These are phyloP conservation scores for Smittia aterrima DNA, from an alignment of 2,888 invertebrate species.

Conservation along the genomic window DNA sequence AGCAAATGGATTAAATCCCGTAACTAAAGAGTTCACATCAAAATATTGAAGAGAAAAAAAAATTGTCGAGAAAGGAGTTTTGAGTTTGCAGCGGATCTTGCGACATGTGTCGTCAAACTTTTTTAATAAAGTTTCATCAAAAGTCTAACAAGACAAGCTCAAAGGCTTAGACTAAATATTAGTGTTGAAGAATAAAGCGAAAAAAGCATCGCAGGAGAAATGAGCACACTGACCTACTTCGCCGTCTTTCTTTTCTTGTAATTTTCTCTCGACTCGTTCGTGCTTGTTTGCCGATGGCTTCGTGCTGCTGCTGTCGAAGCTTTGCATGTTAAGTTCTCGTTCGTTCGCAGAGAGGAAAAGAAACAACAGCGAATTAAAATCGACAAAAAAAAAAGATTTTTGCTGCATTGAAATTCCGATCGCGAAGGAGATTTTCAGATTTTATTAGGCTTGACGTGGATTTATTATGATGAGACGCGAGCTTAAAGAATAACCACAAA, in stretches of 20 bases:
- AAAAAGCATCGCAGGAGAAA: slow-evolving; percentile 8
- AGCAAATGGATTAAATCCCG: no score
- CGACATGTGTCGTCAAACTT: no score
- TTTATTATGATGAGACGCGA: background rate
- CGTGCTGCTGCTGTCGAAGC: slow-evolving; percentile 18
- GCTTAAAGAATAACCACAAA: slow-evolving; percentile 1
- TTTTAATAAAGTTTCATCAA: background rate
- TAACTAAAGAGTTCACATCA: no score
- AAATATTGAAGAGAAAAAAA: no score
- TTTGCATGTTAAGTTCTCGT: slow-evolving; percentile 15
- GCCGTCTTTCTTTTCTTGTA: background rate
- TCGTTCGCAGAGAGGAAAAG: background rate
- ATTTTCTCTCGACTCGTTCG: slow-evolving; percentile 15
- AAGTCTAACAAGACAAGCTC: background rate
- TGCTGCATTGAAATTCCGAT: slow-evolving; percentile 2
- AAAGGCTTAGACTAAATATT: background rate
- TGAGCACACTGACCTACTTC: slow-evolving; percentile 18
- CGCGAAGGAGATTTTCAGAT: background rate
- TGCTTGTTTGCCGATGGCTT: slow-evolving; percentile 15
- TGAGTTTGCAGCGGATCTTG: no score
- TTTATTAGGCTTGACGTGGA: background rate
- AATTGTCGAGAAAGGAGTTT: no score
- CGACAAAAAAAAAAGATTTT: slow-evolving; percentile 13
- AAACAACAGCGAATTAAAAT: slow-evolving; percentile 9
- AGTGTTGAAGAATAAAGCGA: slow-evolving; percentile 2